Conservation (phyloP, 2,113 vertebrate species). For the Trochalopteron elliotii region DNA sequence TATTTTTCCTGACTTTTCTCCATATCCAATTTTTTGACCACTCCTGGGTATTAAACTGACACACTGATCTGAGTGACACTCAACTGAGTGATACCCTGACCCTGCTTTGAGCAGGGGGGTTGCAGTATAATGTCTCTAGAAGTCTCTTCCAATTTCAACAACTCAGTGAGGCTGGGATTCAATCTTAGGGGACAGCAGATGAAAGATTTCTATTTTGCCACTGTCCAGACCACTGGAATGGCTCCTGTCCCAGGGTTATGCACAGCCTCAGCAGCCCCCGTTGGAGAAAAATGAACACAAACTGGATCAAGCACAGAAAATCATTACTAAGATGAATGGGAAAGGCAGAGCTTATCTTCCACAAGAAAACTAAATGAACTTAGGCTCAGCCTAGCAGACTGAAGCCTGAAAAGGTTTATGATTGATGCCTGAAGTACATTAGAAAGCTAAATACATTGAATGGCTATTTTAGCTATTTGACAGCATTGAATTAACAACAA, state of each 20-base stretch:
- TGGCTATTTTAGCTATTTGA: not conserved
- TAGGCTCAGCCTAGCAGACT: not conserved
- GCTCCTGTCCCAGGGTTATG: not conserved
- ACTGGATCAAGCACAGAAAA: slow-evolving; percentile 37
- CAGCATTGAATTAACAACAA: not conserved
- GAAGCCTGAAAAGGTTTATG: slow-evolving; percentile 15
- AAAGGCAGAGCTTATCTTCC: slow-evolving; percentile 26
- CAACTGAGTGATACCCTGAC: not conserved
- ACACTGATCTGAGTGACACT: not conserved
- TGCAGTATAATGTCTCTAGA: not conserved
- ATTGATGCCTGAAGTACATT: slow-evolving; percentile 12
- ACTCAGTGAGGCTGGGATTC: not conserved
- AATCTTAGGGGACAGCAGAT: not conserved
- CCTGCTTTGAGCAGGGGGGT: not conserved
- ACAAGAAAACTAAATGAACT: slow-evolving; percentile 29
- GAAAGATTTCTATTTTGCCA: slow-evolving; percentile 22
- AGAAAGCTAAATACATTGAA: not conserved
- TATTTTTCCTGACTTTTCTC: not conserved
- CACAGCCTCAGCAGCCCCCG: not conserved
- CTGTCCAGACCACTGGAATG: not conserved
- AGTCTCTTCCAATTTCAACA: not conserved
- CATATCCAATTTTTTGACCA: not conserved
- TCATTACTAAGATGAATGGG: slow-evolving; percentile 40
- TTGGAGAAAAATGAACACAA: slow-evolving; percentile 15
- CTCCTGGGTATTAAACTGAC: not conserved